These are phyloP conservation scores for Hydraecia micacea DNA, from an alignment of 2,888 invertebrate species.

Conservation along the genomic window DNA sequence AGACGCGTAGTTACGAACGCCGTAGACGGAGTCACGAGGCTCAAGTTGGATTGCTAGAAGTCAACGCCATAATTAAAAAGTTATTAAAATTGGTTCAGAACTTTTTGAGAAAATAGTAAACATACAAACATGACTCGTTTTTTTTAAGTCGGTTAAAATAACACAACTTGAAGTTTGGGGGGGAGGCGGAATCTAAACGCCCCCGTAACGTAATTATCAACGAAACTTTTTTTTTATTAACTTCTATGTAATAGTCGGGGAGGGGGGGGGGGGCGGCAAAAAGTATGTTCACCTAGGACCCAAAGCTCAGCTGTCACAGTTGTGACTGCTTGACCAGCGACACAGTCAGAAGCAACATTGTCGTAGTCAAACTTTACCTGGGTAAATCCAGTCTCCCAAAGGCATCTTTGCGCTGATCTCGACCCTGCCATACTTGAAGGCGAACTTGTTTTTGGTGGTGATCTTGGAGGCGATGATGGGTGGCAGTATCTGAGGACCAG, in stretches of 20 bases:
- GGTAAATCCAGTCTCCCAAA: constrained; percentile 94
- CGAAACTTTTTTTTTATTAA: neutral
- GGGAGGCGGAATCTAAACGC: too few relatives aligned
- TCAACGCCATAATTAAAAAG: constrained; percentile 25
- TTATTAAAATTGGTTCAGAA: neutral
- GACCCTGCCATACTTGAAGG: constrained; percentile 93
- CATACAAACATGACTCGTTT: neutral
- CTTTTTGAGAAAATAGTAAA: neutral
- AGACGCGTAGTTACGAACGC: constrained; percentile 90
- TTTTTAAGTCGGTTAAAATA: neutral
- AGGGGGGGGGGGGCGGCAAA: neutral
- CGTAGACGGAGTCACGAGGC: constrained; percentile 91
- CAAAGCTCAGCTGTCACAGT: neutral
- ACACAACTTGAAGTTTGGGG: neutral
- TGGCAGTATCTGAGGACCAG: constrained; percentile 91
- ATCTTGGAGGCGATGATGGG: constrained; percentile 93
- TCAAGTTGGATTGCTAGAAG: constrained; percentile 91
- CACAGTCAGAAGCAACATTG: neutral
- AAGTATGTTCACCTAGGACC: neutral
- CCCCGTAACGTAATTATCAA: too few relatives aligned
- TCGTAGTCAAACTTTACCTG: constrained; percentile 87
- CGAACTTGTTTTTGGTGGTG: constrained; percentile 91
- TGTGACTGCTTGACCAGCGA: neutral
- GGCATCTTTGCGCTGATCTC: constrained; percentile 94
- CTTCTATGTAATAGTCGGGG: too few relatives aligned